Base-by-base conservation (phyloP, 1,140 invertebrate genomes). In the Orchestia grillus region DNA sequence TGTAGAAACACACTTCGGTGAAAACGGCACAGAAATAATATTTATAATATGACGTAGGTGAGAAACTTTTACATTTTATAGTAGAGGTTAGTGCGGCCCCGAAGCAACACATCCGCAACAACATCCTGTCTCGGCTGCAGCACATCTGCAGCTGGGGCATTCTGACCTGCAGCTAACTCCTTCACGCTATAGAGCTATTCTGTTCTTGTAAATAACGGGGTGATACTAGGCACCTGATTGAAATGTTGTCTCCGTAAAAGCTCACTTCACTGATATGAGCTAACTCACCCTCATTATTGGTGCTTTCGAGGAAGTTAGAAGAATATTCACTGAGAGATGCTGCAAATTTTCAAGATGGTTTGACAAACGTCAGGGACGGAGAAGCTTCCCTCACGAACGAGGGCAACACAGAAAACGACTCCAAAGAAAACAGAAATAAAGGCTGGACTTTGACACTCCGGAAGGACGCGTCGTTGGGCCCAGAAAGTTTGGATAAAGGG, bases 371-470 rank as follows among this genome's bases (percentile, higher is more conserved):
- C 36, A 90, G 41, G 36, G 41, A 3, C 40, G 92, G 8, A 44
- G 92, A 28, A 94, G 92, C 92, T 40, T 94, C 92, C 92, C 92
- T 47, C 40, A 6, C 92, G 15, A 94, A 94, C 36, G 44, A 94
- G 88, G 62, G 44, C 44, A 44, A 44, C 92, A 47, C 92, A 94
- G 44, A 94, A 94, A 94, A 94, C 92, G 92, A 94, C 88, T 44
- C 92, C 43, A 40, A 47, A 94, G 92, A 94, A 94, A 94, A 94
- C 92, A 94, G 15, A 47, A 94, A 94, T 94, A 94, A 47, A 94
- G 44, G 92, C 92, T n/a, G 44, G 44, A 94, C 92, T 94, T 94
- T 94, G 92, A 94, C 92, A 94, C 92, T 94, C 92, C 92, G 92
- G 92, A 94, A 94, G 92, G 43, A 94, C 44, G 92, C 43, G 19